Evolutionary conservation across 1,140 invertebrate species (phyloP).

Genomic region (Drosophila quadrilineata): DNA sequence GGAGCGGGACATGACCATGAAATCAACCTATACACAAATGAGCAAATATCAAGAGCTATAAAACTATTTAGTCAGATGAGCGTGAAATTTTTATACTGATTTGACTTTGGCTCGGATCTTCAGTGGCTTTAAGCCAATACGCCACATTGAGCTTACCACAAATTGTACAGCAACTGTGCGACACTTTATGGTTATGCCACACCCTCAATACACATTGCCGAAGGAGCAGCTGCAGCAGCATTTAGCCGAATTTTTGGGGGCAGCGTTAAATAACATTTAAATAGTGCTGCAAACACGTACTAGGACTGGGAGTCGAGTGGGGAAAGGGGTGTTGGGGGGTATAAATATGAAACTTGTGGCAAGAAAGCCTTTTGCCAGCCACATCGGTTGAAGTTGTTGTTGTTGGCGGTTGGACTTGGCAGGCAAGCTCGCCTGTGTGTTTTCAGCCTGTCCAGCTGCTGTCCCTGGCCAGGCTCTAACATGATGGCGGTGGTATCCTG

Average conservation of each 20-base stretch:
- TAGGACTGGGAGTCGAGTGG: constrained; percentile 23
- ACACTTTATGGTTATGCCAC: constrained; percentile 65
- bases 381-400: constrained; percentile 58
- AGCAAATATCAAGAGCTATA: constrained; percentile 73
- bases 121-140: constrained; percentile 31
- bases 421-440: constrained; percentile 33
- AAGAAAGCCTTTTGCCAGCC: constrained; percentile 56
- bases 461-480: constrained; percentile 24
- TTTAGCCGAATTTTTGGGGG: constrained; percentile 53
- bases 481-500: constrained; percentile 35
- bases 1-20: constrained; percentile 30
- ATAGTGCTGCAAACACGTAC: constrained; percentile 59
- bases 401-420: constrained; percentile 55
- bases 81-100: constrained; percentile 58
- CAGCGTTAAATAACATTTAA: constrained; percentile 74
- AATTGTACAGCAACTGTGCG: constrained; percentile 67
- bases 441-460: constrained; percentile 66
- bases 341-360: constrained; percentile 43
- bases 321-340: background rate
- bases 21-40: constrained; percentile 66
- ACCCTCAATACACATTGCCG: constrained; percentile 9
- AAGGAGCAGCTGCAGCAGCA: constrained; percentile 24
- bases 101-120: constrained; percentile 16
- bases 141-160: constrained; percentile 33
- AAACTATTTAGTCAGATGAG: constrained; percentile 76